Evolutionary conservation across 2,888 invertebrate genomes (phyloP).

Genomic region (Amphipyra berbera): DNA sequence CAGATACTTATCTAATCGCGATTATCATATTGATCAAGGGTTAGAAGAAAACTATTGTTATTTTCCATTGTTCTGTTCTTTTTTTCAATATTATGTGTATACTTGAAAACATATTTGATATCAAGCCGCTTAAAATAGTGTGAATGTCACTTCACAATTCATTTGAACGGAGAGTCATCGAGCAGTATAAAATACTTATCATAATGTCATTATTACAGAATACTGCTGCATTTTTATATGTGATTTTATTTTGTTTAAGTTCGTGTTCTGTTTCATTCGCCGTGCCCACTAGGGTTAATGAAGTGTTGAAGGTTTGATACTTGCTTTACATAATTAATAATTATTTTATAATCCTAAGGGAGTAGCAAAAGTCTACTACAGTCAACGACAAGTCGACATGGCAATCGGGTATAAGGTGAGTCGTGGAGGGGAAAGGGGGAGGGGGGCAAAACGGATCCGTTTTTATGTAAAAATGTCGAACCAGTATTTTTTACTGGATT

Average conservation of each 20-base stretch:
- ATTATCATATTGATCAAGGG: not conserved
- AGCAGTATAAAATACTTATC: not conserved
- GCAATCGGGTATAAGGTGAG: too few species aligned
- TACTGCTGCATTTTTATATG: not conserved
- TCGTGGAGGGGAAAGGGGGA: too few species aligned
- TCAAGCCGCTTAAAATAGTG: not conserved
- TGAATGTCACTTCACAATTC: not conserved
- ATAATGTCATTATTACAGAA: conserved; percentile 24
- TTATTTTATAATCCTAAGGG: too few species aligned
- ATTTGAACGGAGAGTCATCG: not conserved
- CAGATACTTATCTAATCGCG: conserved; percentile 9
- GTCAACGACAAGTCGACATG: too few species aligned
- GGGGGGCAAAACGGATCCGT: too few species aligned
- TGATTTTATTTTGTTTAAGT: conserved; percentile 1
- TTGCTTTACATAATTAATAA: too few species aligned
- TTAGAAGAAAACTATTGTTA: not conserved
- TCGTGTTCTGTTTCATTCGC: not conserved
- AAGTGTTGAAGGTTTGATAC: conserved; percentile 15
- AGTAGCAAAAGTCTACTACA: too few species aligned
- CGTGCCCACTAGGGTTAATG: not conserved
- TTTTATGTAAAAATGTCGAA: too few species aligned
- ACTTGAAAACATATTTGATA: not conserved
- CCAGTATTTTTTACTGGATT: too few species aligned
- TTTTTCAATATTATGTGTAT: conserved; percentile 13
- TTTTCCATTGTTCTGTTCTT: not conserved